phyloP scores from a whole-genome alignment of 2,888 invertebrate species.

The Elmis aenea region DNA sequence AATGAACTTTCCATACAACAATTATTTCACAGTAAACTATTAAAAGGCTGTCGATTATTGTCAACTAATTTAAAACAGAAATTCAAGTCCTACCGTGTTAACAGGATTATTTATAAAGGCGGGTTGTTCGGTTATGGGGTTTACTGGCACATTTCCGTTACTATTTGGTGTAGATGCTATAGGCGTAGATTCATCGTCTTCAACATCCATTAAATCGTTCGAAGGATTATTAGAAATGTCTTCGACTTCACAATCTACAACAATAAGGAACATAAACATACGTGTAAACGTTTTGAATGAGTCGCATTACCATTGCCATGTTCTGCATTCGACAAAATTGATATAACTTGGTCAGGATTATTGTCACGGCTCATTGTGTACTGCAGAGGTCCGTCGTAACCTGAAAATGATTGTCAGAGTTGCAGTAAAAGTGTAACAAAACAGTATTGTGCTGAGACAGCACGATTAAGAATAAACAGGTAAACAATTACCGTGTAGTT shows the following conservation, averaged over 20 bases:
- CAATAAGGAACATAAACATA: constrained; percentile 1
- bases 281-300: background rate
- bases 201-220: constrained; percentile 46
- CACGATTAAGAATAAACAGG: no score
- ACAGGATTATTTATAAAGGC: constrained; percentile 38
- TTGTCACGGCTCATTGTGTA: constrained; percentile 71
- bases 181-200: constrained; percentile 60
- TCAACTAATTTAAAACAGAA: no score
- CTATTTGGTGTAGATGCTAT: constrained; percentile 47
- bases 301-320: constrained; percentile 34
- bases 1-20: no score
- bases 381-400: constrained; percentile 85
- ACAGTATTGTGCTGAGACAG: no score
- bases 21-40: no score
- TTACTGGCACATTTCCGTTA: constrained; percentile 38
- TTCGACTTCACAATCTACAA: constrained; percentile 21
- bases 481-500: constrained; percentile 63
- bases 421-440: no score
- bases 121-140: constrained; percentile 39
- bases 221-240: constrained; percentile 24
- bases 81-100: no score
- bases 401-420: no score
- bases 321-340: constrained; percentile 38
- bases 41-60: no score
- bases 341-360: constrained; percentile 73